Evolutionary conservation across 2,113 vertebrate genomes (phyloP), one percentile per base, ranked within the genome.

Genomic region (Maccullochella peelii): DNA sequence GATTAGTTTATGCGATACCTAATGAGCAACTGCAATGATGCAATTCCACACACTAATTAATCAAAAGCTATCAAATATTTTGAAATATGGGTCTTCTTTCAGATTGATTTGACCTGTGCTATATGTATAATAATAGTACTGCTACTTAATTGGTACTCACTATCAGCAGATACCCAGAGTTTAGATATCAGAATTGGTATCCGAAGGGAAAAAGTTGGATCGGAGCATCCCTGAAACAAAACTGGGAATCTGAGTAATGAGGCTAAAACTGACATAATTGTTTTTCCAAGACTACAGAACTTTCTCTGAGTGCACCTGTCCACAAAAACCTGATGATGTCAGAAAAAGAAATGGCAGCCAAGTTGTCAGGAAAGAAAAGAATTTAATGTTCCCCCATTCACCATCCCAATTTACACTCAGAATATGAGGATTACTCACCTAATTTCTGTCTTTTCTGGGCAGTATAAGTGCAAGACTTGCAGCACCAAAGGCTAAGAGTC

Each of bases 341-440:
- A 33, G 44, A 33, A 71, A 82, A 75, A 47, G 20, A 86, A 71
- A 69, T n/a, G 67, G 16, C 50, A 58, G 63, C 9, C 18, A 18
- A 20, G 9, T 36, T 78, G 38, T 63, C 20, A 52, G 40, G 44
- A 55, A 47, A 66, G 44, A 61, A 18, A 61, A 50, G 0, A 68
- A 74, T 79, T 27, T 21, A 66, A 52, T 74, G 57, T 73, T 63
- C 79, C 61, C 59, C 61, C 5, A 12, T 52, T 42, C 49, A 63
- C 27, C 36, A 23, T 62, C 25, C 38, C n/a, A 20, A 70, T 75
- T 81, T 88, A 77, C 25, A 69, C 27, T 25, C 40, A 70, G 47
- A 71, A 36, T 14, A 14, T 44, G 6, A 71, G 6, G 18, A 38
- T 77, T 52, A 12, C 14, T 66, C 67, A 57, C 2, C 21, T 27